Evolutionary conservation across 2,797 vertebrate species (phyloP).

Genomic region (Balearica regulorum): DNA sequence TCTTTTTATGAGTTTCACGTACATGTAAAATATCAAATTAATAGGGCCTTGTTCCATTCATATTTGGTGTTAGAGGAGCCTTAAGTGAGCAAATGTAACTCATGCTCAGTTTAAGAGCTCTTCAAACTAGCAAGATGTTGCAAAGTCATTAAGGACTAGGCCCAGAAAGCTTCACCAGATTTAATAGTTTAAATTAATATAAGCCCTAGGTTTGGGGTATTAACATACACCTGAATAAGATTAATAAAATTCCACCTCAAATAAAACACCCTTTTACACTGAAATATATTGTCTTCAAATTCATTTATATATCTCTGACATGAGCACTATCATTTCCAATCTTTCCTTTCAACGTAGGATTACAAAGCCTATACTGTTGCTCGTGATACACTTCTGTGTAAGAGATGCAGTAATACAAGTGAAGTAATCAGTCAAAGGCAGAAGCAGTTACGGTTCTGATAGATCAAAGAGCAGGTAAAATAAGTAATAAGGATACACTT

Average conservation of each 20-base stretch:
- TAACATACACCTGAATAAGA: not conserved
- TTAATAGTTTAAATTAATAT: not conserved
- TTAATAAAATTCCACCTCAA: not conserved
- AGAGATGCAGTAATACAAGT: not conserved
- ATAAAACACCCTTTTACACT: not conserved
- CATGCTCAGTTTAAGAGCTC: not conserved
- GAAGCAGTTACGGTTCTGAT: not conserved
- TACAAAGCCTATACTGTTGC: not conserved
- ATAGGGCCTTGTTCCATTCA: not conserved
- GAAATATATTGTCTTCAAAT: not conserved
- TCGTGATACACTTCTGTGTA: not conserved
- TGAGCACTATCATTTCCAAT: not conserved
- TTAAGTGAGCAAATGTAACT: not conserved
- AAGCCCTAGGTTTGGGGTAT: not conserved
- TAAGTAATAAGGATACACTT: not conserved
- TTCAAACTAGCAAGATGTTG: not conserved
- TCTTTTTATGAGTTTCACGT: not conserved
- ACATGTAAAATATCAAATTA: not conserved
- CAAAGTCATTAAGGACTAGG: not conserved
- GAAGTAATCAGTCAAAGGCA: not conserved
- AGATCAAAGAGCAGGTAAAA: not conserved
- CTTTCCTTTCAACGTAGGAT: not conserved
- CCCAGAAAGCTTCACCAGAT: not conserved
- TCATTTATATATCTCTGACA: not conserved
- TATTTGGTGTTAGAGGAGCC: not conserved